Evolutionary conservation across 1,140 invertebrate species (phyloP).

Genomic region (Choristoneura fumiferana): DNA sequence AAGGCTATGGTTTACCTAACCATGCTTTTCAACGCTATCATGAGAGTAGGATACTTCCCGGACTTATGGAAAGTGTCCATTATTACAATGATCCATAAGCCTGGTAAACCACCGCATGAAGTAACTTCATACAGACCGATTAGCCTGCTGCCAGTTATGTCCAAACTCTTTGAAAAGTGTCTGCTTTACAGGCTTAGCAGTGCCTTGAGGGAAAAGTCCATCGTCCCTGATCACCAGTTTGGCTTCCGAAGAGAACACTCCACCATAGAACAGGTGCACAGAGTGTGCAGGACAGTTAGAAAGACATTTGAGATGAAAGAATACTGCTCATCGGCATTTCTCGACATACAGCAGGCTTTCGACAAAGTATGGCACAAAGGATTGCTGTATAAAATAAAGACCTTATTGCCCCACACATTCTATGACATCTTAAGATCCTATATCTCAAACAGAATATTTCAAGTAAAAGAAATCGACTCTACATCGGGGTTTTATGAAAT

Average conservation of each 20-base stretch:
- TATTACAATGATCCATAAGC: conserved; percentile 24
- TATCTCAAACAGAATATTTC: background rate
- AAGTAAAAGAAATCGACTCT: background rate
- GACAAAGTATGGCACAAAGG: background rate
- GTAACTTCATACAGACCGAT: conserved; percentile 7
- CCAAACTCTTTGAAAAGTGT: conserved; percentile 12
- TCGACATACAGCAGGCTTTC: background rate
- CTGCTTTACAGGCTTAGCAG: background rate
- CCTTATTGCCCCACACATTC: background rate
- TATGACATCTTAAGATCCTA: background rate
- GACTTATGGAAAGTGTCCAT: conserved; percentile 20
- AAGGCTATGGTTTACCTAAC: conserved; percentile 16
- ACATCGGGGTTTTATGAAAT: background rate
- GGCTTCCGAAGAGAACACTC: background rate
- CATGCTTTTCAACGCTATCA: conserved; percentile 18
- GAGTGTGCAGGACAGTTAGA: background rate
- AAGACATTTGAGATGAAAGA: background rate
- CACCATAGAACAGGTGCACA: background rate
- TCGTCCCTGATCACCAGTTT: background rate
- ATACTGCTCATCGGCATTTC: background rate
- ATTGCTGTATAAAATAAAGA: background rate
- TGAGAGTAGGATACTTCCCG: conserved; percentile 15
- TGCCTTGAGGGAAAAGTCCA: background rate
- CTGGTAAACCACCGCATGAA: conserved; percentile 14
- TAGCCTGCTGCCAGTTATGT: conserved; percentile 15